phyloP scores from a whole-genome alignment of 2,797 vertebrate genomes.

The Mycteria americana region DNA sequence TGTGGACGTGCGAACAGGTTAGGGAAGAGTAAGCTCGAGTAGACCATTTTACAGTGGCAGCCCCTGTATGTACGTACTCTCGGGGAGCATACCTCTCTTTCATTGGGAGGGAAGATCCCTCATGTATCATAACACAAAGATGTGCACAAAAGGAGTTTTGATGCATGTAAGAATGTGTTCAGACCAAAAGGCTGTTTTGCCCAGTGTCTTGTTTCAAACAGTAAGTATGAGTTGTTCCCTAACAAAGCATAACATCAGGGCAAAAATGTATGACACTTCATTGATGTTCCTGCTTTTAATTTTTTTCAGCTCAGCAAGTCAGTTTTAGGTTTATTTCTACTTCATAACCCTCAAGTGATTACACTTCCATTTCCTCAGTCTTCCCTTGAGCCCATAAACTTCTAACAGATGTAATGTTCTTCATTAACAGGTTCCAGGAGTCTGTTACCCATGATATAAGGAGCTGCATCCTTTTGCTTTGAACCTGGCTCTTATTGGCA shows the following conservation, averaged over 20 bases:
- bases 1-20: neutral
- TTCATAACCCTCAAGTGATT: neutral
- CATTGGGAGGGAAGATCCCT: neutral
- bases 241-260: neutral
- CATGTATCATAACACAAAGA: neutral
- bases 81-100: neutral
- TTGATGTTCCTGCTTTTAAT: neutral
- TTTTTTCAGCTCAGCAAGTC: neutral
- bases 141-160: neutral
- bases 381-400: neutral
- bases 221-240: neutral
- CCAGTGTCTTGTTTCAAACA: neutral
- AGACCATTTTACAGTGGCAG: neutral
- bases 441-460: neutral
- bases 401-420: neutral
- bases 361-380: neutral
- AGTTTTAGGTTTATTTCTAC: neutral
- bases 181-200: neutral
- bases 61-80: fast-evolving
- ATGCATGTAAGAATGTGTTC: neutral
- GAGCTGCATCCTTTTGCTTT: neutral
- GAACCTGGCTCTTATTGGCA: neutral
- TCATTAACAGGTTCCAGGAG: neutral
- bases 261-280: neutral
- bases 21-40: neutral